These are phyloP conservation scores for Rotaria socialis DNA, from an alignment of 2,888 invertebrate genomes.

Conservation along the genomic window DNA sequence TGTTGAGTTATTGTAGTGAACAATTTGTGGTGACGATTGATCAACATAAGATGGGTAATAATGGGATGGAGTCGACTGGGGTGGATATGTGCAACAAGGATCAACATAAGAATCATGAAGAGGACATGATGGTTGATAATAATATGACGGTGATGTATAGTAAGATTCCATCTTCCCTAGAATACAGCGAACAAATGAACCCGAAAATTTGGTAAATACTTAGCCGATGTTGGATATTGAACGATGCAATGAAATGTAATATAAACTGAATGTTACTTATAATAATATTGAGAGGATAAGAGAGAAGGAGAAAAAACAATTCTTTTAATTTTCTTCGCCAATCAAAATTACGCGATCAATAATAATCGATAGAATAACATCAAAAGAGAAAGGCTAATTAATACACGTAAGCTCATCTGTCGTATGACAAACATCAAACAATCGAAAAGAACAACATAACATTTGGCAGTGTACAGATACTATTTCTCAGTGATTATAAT, in stretches of 20 bases:
- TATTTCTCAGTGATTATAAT: background rate
- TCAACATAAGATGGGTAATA: background rate
- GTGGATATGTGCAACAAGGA: background rate
- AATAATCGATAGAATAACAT: background rate
- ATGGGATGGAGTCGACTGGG: background rate
- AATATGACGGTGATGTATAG: background rate
- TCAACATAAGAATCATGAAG: background rate
- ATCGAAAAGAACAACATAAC: background rate
- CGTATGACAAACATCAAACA: background rate
- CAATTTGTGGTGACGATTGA: background rate
- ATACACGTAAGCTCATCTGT: slow-evolving; percentile 29
- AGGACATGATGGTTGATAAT: background rate
- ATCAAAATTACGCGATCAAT: background rate
- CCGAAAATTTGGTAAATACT: background rate
- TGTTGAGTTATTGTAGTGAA: background rate
- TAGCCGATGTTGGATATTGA: background rate
- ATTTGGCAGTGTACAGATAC: background rate
- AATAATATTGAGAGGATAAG: background rate
- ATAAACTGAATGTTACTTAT: background rate
- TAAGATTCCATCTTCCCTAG: background rate
- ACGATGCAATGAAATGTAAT: background rate
- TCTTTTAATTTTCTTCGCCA: background rate
- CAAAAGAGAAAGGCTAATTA: background rate
- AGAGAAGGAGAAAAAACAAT: background rate
- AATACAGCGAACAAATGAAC: background rate